Conservation (phyloP, 1,140 invertebrate species). For the Aricia agestis region DNA sequence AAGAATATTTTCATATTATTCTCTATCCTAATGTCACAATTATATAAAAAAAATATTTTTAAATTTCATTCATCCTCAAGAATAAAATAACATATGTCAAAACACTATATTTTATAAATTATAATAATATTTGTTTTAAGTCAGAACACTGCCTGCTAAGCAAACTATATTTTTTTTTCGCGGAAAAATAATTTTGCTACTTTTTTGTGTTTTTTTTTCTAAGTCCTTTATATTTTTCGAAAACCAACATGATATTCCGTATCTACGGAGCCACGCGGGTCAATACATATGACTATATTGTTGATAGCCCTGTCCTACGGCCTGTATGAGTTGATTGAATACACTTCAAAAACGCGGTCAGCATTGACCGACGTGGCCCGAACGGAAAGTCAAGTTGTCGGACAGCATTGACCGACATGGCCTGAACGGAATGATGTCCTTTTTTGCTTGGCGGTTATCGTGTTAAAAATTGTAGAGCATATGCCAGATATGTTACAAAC, state of each 20-base stretch:
- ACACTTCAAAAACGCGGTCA: slow-evolving; percentile 31
- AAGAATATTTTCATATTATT: no score
- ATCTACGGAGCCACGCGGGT: slow-evolving; percentile 5
- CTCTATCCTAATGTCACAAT: no score
- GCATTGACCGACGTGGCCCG: background rate
- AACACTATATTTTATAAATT: no score
- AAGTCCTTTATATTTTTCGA: background rate
- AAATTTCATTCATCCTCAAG: no score
- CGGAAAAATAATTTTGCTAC: no score
- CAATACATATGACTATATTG: background rate
- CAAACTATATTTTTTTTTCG: no score
- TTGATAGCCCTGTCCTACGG: slow-evolving; percentile 9
- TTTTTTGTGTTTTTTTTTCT: background rate
- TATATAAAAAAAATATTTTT: no score
- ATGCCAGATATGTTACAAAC: no score
- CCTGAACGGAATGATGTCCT: slow-evolving; percentile 29
- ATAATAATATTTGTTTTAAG: no score
- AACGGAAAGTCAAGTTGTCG: no score
- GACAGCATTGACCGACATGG: slow-evolving; percentile 29
- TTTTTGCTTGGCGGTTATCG: slow-evolving; percentile 19
- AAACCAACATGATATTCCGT: background rate
- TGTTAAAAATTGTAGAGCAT: background rate
- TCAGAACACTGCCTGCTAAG: no score
- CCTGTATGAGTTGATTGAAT: slow-evolving; percentile 2
- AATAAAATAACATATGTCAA: no score